These are phyloP conservation scores for Ophioninae sp. DNA, from an alignment of 2,888 invertebrate genomes.

Conservation along the genomic window DNA sequence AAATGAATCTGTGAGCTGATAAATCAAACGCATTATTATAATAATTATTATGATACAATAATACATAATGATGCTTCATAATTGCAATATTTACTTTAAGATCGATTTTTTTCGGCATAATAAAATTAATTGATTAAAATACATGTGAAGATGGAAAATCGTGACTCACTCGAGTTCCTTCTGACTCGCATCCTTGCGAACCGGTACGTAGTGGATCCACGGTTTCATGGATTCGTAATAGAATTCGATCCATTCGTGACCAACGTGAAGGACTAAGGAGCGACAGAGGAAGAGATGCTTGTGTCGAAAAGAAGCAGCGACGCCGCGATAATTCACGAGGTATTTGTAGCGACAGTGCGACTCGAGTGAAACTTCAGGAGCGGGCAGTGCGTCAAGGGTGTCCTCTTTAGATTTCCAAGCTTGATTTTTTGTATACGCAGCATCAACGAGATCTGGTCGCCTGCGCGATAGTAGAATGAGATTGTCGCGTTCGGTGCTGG, in stretches of 20 bases:
- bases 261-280: constrained; percentile 96
- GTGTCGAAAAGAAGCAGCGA: constrained; percentile 98
- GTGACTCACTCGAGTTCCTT: constrained; percentile 86
- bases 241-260: constrained; percentile 96
- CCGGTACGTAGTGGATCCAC: constrained; percentile 97
- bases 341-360: constrained; percentile 97
- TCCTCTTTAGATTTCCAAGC: constrained; percentile 98
- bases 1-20: too few relatives aligned
- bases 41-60: too few relatives aligned
- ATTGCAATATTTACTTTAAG: too few relatives aligned
- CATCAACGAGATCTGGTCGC: constrained; percentile 91
- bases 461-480: constrained; percentile 91
- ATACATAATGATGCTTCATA: too few relatives aligned
- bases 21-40: too few relatives aligned
- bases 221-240: constrained; percentile 95
- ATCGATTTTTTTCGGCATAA: not conserved
- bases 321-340: constrained; percentile 97
- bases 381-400: constrained; percentile 92
- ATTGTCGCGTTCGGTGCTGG: constrained; percentile 94
- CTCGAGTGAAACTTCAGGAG: constrained; percentile 92
- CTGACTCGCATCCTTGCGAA: constrained; percentile 85
- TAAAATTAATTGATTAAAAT: too few relatives aligned
- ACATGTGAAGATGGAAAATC: not conserved
- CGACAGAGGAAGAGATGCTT: constrained; percentile 97
- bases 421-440: constrained; percentile 98